Evolutionary conservation across 2,888 invertebrate species (phyloP), one percentile per base, ranked within the genome.

Genomic region (Tenodera sinensis): DNA sequence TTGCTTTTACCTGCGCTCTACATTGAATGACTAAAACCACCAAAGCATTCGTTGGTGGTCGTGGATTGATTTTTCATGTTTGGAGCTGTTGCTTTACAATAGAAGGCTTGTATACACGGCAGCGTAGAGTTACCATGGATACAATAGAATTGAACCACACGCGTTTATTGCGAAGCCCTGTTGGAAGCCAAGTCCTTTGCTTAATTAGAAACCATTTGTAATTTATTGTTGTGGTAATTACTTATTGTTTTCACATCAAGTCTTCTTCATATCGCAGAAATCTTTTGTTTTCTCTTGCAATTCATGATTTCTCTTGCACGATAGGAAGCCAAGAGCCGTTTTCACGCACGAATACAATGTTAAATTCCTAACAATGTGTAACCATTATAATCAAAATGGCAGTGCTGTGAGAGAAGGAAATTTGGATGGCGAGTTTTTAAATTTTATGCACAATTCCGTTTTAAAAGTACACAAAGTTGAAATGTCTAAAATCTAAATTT

Each of bases 221-320:
- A 87, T 83, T 42, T 87, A 87, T 87, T 87, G 87, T 87, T 87
- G 42, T 30, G 15, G 81, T 87, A 87, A 87, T 87, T 87, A 87
- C 54, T 71, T 71, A 71, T 71, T 71, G 54, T 71, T 71, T 71
- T 71, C 54, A 3, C 20, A 71, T 14, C 54, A 15, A 20, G 81
- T 30, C 34, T 87, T 54, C 81, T 82, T 82, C 82, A 87, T 42
- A 87, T 71, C 1, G 54, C 20, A 71, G 3, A 71, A 20, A 71
- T 87, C 87, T 3, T 28, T 42, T 42, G 34, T 87, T 82, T 83
- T 87, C 34, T 87, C 42, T 83, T 20, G 30, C 27, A 54, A 15
- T 54, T 15, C 54, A 6, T 71, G 15, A 71, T 20, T 71, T 20
- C 54, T 71, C 54, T 42, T 42, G 12, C 42, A 42, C 42, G 42